Evolutionary conservation across 2,113 vertebrate genomes (phyloP).

Genomic region (Oreotragus oreotragus): DNA sequence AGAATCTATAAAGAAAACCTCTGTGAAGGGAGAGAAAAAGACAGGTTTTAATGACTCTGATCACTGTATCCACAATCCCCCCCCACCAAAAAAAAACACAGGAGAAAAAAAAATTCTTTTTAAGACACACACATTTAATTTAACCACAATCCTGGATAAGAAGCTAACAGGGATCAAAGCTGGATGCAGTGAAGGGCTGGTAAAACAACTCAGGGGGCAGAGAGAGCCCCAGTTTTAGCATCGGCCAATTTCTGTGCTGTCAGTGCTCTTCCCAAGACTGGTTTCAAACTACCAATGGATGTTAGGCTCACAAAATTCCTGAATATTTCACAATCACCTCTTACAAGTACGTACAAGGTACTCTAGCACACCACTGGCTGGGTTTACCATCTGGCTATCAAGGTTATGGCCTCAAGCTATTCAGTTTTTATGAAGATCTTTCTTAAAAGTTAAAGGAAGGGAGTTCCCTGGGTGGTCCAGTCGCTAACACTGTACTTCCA

Average conservation of each 20-base stretch:
- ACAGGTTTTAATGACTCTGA: not conserved
- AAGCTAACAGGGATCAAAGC: not conserved
- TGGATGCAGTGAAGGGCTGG: not conserved
- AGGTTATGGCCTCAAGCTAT: not conserved
- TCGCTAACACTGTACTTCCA: not conserved
- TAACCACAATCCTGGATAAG: not conserved
- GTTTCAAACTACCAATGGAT: not conserved
- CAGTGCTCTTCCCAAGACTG: not conserved
- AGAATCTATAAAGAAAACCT: not conserved
- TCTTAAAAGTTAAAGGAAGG: not conserved
- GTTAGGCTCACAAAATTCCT: not conserved
- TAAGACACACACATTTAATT: not conserved
- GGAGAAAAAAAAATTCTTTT: not conserved
- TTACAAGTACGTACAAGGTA: not conserved
- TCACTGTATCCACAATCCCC: not conserved
- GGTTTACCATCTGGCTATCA: not conserved
- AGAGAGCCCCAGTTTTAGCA: not conserved
- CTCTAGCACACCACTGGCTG: not conserved
- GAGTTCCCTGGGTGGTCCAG: not conserved
- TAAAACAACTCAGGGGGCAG: not conserved
- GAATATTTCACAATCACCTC: not conserved
- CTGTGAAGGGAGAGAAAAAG: not conserved
- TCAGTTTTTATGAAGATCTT: not conserved
- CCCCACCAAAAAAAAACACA: not conserved
- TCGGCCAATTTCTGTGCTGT: not conserved